Evolutionary conservation across 2,113 vertebrate genomes (phyloP).

Genomic region (Gymnocephalus cernua): DNA sequence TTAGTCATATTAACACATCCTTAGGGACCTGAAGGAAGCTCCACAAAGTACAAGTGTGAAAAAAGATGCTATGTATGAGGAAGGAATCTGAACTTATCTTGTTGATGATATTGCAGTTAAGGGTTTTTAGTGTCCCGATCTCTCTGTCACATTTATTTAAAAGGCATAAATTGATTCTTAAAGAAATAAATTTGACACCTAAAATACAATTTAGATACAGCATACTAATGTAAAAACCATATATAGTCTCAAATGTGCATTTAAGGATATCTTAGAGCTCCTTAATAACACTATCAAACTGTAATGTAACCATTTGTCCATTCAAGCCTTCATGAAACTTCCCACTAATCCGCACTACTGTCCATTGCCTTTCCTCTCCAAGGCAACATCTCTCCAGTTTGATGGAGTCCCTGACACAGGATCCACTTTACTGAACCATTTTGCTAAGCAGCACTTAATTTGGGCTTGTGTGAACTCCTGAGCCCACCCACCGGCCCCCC

Average conservation of each 20-base stretch:
- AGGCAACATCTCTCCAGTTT: slow-evolving; percentile 71
- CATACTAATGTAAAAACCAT: background rate
- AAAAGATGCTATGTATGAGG: slow-evolving; percentile 23
- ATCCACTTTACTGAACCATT: slow-evolving; percentile 77
- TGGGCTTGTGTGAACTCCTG: slow-evolving; percentile 83
- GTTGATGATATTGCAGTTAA: background rate
- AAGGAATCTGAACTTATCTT: slow-evolving; percentile 4
- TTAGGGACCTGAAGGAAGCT: slow-evolving; percentile 24
- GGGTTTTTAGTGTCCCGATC: background rate
- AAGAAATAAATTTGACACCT: slow-evolving; percentile 1
- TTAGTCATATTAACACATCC: slow-evolving; percentile 69
- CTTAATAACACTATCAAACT: background rate
- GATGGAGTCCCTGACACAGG: slow-evolving; percentile 69
- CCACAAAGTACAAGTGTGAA: slow-evolving; percentile 10
- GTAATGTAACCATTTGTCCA: background rate
- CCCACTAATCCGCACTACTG: background rate
- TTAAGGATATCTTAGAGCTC: background rate
- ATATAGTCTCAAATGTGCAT: background rate
- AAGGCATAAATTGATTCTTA: background rate
- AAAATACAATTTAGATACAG: background rate
- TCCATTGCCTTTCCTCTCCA: slow-evolving; percentile 39
- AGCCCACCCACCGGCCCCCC: slow-evolving; percentile 66
- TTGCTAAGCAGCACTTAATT: slow-evolving; percentile 84
- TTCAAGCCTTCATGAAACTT: background rate
- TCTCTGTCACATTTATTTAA: background rate